Evolutionary conservation across 2,888 invertebrate species (phyloP).

Genomic region (Drosophila differens): DNA sequence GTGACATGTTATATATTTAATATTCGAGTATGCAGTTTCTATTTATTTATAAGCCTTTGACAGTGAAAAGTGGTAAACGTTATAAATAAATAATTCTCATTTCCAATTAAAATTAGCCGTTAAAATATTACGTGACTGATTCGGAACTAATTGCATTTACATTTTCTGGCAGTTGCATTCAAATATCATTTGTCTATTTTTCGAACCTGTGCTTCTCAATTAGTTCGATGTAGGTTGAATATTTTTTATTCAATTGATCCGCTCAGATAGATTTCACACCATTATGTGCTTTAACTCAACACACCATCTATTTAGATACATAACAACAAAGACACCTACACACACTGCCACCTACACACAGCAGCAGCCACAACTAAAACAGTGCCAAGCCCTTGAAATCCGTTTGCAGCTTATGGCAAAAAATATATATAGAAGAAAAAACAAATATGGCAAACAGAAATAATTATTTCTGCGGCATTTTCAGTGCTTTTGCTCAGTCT

Average conservation of each 20-base stretch:
- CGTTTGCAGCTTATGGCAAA: slow-evolving; percentile 19
- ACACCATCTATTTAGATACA: slow-evolving; percentile 43
- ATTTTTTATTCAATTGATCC: slow-evolving; percentile 23
- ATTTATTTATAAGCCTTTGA: neutral
- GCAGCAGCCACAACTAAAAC: slow-evolving; percentile 8
- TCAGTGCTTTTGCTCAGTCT: slow-evolving; percentile 57
- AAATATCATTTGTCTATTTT: neutral
- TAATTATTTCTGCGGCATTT: slow-evolving; percentile 77
- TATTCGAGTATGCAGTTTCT: neutral
- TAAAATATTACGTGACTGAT: neutral
- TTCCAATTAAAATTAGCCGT: neutral
- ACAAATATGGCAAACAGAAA: slow-evolving; percentile 74
- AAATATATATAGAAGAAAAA: slow-evolving; percentile 54
- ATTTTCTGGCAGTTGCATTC: neutral
- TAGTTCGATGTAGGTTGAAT: neutral
- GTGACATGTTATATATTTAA: slow-evolving; percentile 23
- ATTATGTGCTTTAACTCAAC: slow-evolving; percentile 47
- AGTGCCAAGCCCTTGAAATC: slow-evolving; percentile 50
- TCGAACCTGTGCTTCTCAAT: neutral
- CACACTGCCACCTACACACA: slow-evolving; percentile 31
- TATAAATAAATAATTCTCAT: neutral
- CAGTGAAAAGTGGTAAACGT: neutral
- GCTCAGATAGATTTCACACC: slow-evolving; percentile 42
- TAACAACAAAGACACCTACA: slow-evolving; percentile 24
- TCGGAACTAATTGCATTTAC: neutral